These are phyloP conservation scores for Calephelis virginiensis DNA, from an alignment of 1,140 invertebrate species.

Conservation along the genomic window DNA sequence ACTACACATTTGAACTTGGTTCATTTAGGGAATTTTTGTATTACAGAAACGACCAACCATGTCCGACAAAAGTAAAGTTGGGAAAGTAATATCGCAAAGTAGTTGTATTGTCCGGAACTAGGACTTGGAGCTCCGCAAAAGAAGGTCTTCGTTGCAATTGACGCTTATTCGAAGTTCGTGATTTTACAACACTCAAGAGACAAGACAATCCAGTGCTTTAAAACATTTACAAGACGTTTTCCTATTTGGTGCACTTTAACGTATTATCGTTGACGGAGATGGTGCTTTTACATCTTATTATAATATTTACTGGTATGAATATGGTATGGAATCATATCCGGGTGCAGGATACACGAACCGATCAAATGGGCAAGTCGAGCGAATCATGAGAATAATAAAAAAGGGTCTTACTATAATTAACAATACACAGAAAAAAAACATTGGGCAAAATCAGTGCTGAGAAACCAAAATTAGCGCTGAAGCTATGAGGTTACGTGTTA, in stretches of 20 bases:
- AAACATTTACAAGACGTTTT: constrained; percentile 28
- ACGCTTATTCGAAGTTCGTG: no score
- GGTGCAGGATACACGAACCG: constrained; percentile 30
- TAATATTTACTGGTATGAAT: constrained; percentile 29
- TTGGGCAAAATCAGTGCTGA: constrained; percentile 27
- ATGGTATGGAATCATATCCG: constrained; percentile 30
- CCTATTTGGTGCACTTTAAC: constrained; percentile 31
- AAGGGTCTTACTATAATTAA: constrained; percentile 28
- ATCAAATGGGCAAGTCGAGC: constrained; percentile 15
- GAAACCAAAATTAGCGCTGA: no score
- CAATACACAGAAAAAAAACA: constrained; percentile 17
- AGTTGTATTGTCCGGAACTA: no score
- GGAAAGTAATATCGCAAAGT: no score
- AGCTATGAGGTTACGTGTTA: no score
- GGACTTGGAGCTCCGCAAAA: no score
- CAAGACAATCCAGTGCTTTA: constrained; percentile 18
- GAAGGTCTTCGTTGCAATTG: no score
- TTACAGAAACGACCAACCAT: no score
- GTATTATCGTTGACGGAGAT: constrained; percentile 33
- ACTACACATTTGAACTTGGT: no score
- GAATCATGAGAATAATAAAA: constrained; percentile 29
- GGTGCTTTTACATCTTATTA: constrained; percentile 28
- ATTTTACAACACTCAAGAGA: no score
- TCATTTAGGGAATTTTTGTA: no score
- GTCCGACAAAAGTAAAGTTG: no score